Conservation (phyloP, 2,888 invertebrate genomes). For the Euproctis similis region DNA sequence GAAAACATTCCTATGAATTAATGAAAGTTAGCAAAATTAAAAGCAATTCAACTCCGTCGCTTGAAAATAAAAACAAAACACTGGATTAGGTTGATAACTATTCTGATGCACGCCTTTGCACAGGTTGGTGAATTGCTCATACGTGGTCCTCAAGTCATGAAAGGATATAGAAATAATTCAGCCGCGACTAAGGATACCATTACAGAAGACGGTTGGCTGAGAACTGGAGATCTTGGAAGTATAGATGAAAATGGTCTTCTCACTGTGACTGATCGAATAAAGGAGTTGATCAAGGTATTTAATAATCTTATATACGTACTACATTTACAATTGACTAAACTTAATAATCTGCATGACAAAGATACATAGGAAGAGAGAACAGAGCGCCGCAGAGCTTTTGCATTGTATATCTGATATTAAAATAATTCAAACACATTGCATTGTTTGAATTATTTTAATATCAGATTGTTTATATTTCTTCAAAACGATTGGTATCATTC, state of each 20-base stretch:
- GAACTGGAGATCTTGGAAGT: constrained; percentile 81
- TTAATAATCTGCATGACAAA: too few relatives aligned
- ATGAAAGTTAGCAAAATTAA: too few relatives aligned
- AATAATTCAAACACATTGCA: too few relatives aligned
- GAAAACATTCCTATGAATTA: too few relatives aligned
- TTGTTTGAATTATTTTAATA: too few relatives aligned
- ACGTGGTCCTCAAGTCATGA: constrained; percentile 85
- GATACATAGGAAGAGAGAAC: too few relatives aligned
- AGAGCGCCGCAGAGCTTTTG: too few relatives aligned
- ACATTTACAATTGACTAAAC: too few relatives aligned
- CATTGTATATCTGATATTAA: too few relatives aligned
- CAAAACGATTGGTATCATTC: too few relatives aligned
- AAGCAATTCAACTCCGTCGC: background rate
- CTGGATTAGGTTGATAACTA: background rate
- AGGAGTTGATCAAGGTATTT: constrained; percentile 86
- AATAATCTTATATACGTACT: background rate
- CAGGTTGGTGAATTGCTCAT: constrained; percentile 47
- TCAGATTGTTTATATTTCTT: too few relatives aligned
- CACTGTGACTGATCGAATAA: constrained; percentile 83
- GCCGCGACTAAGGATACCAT: constrained; percentile 81
- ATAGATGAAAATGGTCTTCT: constrained; percentile 78
- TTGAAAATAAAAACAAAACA: too few relatives aligned
- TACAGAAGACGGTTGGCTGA: constrained; percentile 82
- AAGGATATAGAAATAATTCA: constrained; percentile 83
- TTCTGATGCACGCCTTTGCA: background rate